Conservation (phyloP, 2,113 vertebrate genomes). For the Xenopus laevis region DNA sequence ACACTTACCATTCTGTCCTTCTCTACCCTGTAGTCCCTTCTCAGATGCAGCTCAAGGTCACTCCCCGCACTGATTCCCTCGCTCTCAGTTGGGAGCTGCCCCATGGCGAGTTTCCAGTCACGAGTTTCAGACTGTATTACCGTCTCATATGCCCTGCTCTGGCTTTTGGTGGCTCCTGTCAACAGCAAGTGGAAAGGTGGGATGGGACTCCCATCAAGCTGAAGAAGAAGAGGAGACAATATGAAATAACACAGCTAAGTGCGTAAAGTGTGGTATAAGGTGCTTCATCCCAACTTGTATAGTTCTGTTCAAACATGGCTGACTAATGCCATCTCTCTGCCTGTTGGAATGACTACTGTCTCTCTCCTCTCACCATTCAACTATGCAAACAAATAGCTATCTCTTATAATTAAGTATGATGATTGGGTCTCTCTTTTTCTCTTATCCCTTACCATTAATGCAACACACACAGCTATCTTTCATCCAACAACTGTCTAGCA, state of each 20-base stretch:
- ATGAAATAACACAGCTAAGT: conserved; percentile 85
- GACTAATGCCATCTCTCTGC: too few species aligned
- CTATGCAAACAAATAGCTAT: too few species aligned
- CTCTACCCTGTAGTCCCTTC: conserved; percentile 80
- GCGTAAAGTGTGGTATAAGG: conserved; percentile 46
- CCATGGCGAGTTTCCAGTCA: conserved; percentile 84
- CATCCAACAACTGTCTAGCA: too few species aligned
- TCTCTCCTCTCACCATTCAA: too few species aligned
- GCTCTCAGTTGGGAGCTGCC: conserved; percentile 88
- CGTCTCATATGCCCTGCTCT: conserved; percentile 67
- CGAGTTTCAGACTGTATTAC: conserved; percentile 89
- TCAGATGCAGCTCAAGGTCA: conserved; percentile 84
- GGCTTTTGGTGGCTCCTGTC: conserved; percentile 56
- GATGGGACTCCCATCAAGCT: conserved; percentile 77
- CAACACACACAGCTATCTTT: too few species aligned
- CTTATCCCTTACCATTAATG: too few species aligned
- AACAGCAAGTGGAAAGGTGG: conserved; percentile 59
- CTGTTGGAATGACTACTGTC: too few species aligned
- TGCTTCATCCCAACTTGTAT: too few species aligned
- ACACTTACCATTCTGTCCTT: neutral
- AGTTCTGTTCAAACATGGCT: too few species aligned
- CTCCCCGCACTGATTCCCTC: conserved; percentile 79
- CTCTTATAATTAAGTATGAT: too few species aligned
- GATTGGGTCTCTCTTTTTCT: too few species aligned
- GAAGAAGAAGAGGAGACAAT: conserved; percentile 85